Base-by-base conservation (phyloP, 2,113 vertebrate species). In the Scalopus aquaticus region DNA sequence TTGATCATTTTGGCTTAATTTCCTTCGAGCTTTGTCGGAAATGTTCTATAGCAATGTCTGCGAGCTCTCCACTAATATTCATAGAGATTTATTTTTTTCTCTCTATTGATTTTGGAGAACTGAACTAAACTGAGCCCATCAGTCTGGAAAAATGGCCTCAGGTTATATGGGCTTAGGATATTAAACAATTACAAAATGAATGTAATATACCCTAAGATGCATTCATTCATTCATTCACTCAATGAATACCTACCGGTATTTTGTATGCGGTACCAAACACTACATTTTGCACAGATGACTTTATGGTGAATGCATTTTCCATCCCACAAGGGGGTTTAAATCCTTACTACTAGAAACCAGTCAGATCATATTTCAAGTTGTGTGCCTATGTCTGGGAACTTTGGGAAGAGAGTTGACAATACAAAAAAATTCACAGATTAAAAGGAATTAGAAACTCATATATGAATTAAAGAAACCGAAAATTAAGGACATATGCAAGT, bases 1-100 rank as follows among this genome's bases (percentile, higher is more conserved):
- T 86, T 94, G 93, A 96, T 96, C 74, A 49, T 80, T 86, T 82
- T 88, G 88, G 60, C 49, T 96, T 97, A 95, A 95, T 97, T 96
- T 97, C 92, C 94, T 96, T 79, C 8, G 90, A 70, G 95, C 30
- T 84, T 88, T 73, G 85, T 60, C 56, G 62, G 67, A 37, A 90
- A 91, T 70, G 89, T 95, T 88, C 93, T 73, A n/a, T 58, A 79
- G 51, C 90, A 83, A 88, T 62, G 60, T 81, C 90, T 84, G 30
- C 82, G 87, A 35, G 42, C 8, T 94, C 80, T 72, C 44, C 54
- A 22, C 70, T 73, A 79, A 78, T 39, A 67, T 42, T 65, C 86
- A 79, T 30, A 62, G 26, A 80, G 22, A 3, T 58, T 30, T 28
- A 39, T 58, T 35, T 86, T 64, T 20, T 4, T 0, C 0, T 9